These are phyloP conservation scores for Bubo blakistoni DNA, from an alignment of 2,113 vertebrate species.

Conservation along the genomic window DNA sequence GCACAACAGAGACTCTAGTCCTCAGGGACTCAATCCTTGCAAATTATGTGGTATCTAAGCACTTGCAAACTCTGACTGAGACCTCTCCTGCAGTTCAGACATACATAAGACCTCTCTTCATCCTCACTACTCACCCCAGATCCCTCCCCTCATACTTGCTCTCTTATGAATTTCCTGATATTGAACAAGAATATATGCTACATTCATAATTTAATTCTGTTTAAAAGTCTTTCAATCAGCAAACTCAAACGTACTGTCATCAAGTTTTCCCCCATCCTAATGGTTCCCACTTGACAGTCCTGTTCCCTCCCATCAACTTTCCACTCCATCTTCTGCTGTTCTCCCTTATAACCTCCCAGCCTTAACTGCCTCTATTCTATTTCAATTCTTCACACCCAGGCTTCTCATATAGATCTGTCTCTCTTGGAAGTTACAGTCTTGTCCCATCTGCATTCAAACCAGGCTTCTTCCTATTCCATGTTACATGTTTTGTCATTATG, in stretches of 20 bases:
- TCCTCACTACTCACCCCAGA: neutral
- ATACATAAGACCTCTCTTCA: neutral
- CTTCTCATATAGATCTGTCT: neutral
- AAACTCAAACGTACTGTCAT: neutral
- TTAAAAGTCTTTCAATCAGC: neutral
- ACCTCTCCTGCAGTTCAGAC: neutral
- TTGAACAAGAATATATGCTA: neutral
- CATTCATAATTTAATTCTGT: neutral
- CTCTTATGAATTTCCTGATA: neutral
- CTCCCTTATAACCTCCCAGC: neutral
- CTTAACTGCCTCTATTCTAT: neutral
- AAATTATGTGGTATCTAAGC: neutral
- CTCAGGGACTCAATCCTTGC: neutral
- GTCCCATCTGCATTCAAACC: neutral
- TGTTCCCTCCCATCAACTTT: neutral
- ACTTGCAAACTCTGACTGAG: neutral
- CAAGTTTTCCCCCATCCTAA: neutral
- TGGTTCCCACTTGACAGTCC: neutral
- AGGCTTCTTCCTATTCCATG: neutral
- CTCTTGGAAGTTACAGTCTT: neutral
- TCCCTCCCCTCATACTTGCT: neutral
- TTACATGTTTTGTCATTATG: neutral
- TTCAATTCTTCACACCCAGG: neutral
- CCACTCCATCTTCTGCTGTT: neutral
- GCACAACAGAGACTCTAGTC: neutral